Percentiles rank a stretch among this genome's conserved stretches.
These are phyloP conservation scores for Pteronotus mesoamericanus DNA, from an alignment of 2,797 vertebrate species.

Conservation along the genomic window DNA sequence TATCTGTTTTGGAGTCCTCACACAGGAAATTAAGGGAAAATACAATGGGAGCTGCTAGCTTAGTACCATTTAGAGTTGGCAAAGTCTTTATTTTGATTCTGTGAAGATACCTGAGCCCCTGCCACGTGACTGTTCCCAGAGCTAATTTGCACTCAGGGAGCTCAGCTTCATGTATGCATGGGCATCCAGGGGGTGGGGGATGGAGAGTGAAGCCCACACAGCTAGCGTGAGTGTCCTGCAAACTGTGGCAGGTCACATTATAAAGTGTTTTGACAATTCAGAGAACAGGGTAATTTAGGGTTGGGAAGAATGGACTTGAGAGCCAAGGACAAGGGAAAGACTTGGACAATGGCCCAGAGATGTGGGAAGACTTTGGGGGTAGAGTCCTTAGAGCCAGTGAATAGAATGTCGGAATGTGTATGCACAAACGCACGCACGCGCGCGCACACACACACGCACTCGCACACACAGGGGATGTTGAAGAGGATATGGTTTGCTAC, in stretches of 20 bases:
- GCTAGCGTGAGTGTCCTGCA: neutral
- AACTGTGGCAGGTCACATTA: neutral
- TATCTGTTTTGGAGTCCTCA: neutral
- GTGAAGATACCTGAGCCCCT: neutral
- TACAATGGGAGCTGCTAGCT: neutral
- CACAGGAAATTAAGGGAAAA: neutral
- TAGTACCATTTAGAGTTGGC: neutral
- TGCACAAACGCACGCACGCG: too few species aligned
- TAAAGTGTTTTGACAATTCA: neutral
- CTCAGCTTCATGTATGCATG: neutral
- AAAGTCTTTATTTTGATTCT: neutral
- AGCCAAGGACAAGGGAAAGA: neutral
- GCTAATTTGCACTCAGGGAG: neutral
- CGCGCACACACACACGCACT: accelerated
- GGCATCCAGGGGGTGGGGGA: too few species aligned
- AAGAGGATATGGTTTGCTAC: neutral
- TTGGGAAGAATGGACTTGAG: neutral
- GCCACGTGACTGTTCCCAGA: neutral
- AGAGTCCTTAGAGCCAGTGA: neutral
- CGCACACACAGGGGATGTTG: neutral
- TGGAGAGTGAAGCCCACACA: neutral
- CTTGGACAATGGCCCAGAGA: neutral
- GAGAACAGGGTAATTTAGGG: neutral
- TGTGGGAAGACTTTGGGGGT: neutral
- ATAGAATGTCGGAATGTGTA: neutral